Conservation (phyloP, 2,888 invertebrate genomes). For the Tenthredo scrophulariae region DNA sequence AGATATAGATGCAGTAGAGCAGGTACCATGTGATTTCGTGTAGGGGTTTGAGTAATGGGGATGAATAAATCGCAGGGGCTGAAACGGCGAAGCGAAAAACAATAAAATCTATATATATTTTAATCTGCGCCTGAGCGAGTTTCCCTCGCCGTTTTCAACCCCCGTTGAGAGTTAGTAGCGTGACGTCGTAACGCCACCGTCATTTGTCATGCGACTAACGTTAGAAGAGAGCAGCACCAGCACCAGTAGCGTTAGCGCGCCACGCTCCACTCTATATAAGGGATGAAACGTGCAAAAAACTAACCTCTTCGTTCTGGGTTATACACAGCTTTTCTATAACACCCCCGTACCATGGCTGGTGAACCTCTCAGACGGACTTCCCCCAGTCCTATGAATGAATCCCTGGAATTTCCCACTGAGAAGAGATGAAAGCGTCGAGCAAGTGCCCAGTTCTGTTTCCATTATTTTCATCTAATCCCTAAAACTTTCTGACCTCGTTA, state of each 20-base stretch:
- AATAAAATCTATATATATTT: slow-evolving; percentile 75
- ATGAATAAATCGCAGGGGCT: slow-evolving; percentile 68
- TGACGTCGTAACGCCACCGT: slow-evolving; percentile 59
- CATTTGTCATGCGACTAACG: slow-evolving; percentile 69
- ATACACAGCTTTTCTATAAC: slow-evolving; percentile 24
- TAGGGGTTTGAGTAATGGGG: slow-evolving; percentile 70
- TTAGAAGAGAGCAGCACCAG: slow-evolving; percentile 37
- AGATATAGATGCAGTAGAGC: slow-evolving; percentile 24
- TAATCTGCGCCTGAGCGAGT: slow-evolving; percentile 68
- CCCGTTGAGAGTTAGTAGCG: slow-evolving; percentile 58
- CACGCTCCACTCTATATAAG: slow-evolving; percentile 47
- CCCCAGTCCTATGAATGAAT: slow-evolving; percentile 61
- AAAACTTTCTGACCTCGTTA: too few relatives aligned
- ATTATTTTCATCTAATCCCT: background rate
- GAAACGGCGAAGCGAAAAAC: slow-evolving; percentile 68
- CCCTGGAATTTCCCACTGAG: slow-evolving; percentile 62
- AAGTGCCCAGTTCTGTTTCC: background rate
- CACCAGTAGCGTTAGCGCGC: background rate
- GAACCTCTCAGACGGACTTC: background rate
- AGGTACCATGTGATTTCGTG: slow-evolving; percentile 61
- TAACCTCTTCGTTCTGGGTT: slow-evolving; percentile 44
- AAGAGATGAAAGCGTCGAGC: background rate
- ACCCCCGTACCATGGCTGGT: background rate
- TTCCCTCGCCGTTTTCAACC: slow-evolving; percentile 43
- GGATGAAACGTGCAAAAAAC: slow-evolving; percentile 67